Evolutionary conservation across 2,888 invertebrate genomes (phyloP), one percentile per base, ranked within the genome.

Genomic region (Zaprionus lineosus): DNA sequence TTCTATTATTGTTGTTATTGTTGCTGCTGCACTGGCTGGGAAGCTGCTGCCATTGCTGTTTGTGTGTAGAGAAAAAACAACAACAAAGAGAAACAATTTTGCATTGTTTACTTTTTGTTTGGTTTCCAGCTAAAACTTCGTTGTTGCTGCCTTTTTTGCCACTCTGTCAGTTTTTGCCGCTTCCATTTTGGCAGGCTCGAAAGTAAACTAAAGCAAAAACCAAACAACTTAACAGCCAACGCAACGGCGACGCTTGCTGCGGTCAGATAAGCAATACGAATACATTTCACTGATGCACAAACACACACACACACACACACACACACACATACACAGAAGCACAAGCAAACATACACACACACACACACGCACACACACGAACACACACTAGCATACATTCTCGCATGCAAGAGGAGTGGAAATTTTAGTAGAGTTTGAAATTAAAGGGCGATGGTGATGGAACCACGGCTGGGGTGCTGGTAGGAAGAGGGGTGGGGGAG

Each of bases 71-170:
- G 55, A 47, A 74, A 58, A 56, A 52, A 52, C 63, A 56, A 51
- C 56, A 69, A 60, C 51, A 61, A 51, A 21, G 50, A 47, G 68
- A 39, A 47, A 44, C 60, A 74, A 72, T 65, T 72, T 75, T 64
- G 67, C 60, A 81, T 78, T 84, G 77, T 73, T 84, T 81, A 76
- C 76, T 69, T 79, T 74, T 77, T 71, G 76, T 69, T 79, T 83
- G 60, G 64, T 53, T 77, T 68, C 61, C 34, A 68, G 59, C 75
- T 51, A 58, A 58, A 72, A 69, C 39, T 44, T 57, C 58, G 48
- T 72, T 58, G 47, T 36, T 62, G 63, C 56, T 71, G 56, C 52
- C 31, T 55, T 63, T 73, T 68, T 72, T 71, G 68, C 72, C 72
- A 71, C 68, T 71, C 72, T 71, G 69, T 73, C 58, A 63, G 74